Evolutionary conservation across 2,113 vertebrate genomes (phyloP).

Genomic region (Indicator indicator): DNA sequence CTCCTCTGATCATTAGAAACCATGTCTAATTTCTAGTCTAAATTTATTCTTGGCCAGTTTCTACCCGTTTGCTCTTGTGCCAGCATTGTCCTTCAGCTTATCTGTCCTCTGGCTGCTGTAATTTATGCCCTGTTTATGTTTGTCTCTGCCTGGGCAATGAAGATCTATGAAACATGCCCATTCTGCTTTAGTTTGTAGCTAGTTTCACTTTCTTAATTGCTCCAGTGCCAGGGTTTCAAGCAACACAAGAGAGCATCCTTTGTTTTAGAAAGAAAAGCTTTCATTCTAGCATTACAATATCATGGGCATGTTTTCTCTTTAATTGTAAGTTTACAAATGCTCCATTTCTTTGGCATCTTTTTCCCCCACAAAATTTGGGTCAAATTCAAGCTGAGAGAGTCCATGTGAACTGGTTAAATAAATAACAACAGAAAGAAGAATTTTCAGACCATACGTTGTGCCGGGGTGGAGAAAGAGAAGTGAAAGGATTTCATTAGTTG

Average conservation of each 20-base stretch:
- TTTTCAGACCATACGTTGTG: background rate
- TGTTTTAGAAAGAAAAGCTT: slow-evolving; percentile 32
- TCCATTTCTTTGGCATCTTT: background rate
- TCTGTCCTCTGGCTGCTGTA: slow-evolving; percentile 52
- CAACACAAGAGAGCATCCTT: background rate
- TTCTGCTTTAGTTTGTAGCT: slow-evolving; percentile 43
- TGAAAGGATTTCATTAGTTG: background rate
- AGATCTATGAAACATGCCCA: slow-evolving; percentile 58
- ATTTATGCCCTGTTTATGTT: slow-evolving; percentile 58
- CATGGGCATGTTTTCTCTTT: background rate
- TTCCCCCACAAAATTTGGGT: background rate
- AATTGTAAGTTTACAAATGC: background rate
- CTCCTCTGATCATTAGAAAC: background rate
- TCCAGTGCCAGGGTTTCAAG: background rate
- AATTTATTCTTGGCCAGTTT: slow-evolving; percentile 54
- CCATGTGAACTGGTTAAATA: background rate
- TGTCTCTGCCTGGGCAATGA: slow-evolving; percentile 48
- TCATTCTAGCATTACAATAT: background rate
- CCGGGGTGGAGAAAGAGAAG: background rate
- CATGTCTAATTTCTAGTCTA: slow-evolving; percentile 11
- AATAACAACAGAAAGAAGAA: background rate
- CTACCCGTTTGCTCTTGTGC: slow-evolving; percentile 15
- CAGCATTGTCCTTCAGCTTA: slow-evolving; percentile 61
- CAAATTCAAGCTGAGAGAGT: background rate
- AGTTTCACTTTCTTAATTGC: slow-evolving; percentile 52